These are phyloP conservation scores for Scleropages formosus DNA, from an alignment of 2,797 vertebrate species.

Conservation along the genomic window DNA sequence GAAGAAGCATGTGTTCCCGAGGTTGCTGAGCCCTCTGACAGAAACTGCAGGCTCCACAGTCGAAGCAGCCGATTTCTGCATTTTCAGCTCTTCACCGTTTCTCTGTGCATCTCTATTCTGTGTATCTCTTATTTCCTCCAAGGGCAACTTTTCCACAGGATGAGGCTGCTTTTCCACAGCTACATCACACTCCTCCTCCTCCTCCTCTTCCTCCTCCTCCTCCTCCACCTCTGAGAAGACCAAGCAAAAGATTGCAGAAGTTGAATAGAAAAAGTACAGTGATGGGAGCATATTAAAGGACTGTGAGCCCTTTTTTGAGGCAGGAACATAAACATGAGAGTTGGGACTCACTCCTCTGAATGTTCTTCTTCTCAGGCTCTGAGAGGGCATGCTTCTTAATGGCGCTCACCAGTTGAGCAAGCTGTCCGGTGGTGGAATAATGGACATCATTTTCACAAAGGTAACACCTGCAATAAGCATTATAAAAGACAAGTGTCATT, in stretches of 20 bases:
- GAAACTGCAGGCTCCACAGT: conserved; percentile 43
- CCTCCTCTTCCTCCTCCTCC: conserved; percentile 49
- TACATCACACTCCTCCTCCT: conserved; percentile 39
- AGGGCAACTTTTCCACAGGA: conserved; percentile 52
- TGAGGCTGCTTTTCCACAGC: not conserved
- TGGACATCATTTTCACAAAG: conserved; percentile 82
- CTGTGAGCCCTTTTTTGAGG: not conserved
- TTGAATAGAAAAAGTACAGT: not conserved
- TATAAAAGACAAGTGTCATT: not conserved
- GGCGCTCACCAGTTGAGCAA: conserved; percentile 83
- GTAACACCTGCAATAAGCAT: conserved; percentile 78
- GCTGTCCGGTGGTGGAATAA: conserved; percentile 72
- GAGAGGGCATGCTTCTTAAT: conserved; percentile 72
- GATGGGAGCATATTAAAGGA: not conserved
- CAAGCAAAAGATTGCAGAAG: conserved; percentile 11
- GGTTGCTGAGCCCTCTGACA: conserved; percentile 91
- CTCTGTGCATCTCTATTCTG: conserved; percentile 67
- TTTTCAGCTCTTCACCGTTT: conserved; percentile 57
- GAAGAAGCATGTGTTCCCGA: conserved; percentile 98
- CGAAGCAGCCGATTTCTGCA: conserved; percentile 36
- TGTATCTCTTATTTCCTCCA: conserved; percentile 67
- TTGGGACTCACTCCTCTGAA: conserved; percentile 66
- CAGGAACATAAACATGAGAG: not conserved
- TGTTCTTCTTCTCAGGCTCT: conserved; percentile 46
- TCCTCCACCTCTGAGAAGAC: conserved; percentile 48